These are phyloP conservation scores for Pyrgus malvae DNA, from an alignment of 2,888 invertebrate genomes.

Conservation along the genomic window DNA sequence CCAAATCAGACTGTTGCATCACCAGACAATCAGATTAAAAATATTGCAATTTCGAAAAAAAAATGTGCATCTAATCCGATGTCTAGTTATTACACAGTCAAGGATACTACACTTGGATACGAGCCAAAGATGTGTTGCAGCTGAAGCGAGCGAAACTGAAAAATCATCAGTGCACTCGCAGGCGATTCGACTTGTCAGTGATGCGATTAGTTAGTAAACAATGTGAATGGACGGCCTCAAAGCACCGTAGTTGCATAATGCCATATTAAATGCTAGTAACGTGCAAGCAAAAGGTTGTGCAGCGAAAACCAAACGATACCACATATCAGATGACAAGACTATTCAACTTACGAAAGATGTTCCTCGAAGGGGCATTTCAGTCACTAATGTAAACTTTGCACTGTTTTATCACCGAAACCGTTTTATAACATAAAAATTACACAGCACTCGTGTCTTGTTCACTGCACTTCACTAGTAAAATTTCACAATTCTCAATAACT, in stretches of 20 bases:
- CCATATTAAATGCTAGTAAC: constrained; percentile 40
- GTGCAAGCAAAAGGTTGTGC: constrained; percentile 40
- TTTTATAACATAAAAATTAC: constrained; percentile 2
- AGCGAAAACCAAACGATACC: constrained; percentile 13
- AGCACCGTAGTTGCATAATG: constrained; percentile 38
- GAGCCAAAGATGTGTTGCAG: constrained; percentile 69
- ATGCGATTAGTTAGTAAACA: constrained; percentile 47
- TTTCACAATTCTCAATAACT: constrained; percentile 40
- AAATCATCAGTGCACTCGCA: constrained; percentile 57
- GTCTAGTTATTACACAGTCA: constrained; percentile 60
- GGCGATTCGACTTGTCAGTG: constrained; percentile 31
- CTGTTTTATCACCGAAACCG: constrained; percentile 36
- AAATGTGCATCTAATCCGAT: constrained; percentile 19
- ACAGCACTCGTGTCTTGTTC: constrained; percentile 33
- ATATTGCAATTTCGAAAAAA: constrained; percentile 39
- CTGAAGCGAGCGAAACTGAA: constrained; percentile 64
- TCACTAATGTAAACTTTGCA: constrained; percentile 44
- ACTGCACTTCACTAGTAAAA: constrained; percentile 40
- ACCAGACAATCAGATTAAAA: constrained; percentile 38
- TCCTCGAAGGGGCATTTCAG: constrained; percentile 74
- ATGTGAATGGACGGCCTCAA: constrained; percentile 43
- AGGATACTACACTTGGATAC: constrained; percentile 70
- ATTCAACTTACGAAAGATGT: constrained; percentile 67
- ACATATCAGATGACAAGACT: constrained; percentile 14
- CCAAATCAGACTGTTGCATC: constrained; percentile 48